Conservation (phyloP, 2,888 invertebrate genomes). For the Drosophila macrospina region DNA sequence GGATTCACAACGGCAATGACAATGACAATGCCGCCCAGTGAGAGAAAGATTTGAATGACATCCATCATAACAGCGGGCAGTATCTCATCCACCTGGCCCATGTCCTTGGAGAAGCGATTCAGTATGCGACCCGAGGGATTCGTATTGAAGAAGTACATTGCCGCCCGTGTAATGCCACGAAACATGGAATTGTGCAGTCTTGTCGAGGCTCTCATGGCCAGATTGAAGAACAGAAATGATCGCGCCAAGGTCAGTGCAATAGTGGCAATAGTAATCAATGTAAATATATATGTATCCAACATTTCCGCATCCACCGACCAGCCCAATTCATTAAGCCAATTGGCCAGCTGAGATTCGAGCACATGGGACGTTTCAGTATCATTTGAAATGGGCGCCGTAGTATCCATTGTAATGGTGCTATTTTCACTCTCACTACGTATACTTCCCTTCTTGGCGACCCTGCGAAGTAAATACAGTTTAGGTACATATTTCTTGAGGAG, state of each 20-base stretch:
- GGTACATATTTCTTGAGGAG: not conserved
- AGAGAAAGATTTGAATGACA: constrained; percentile 90
- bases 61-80: constrained; percentile 85
- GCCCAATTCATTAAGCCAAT: constrained; percentile 64
- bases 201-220: constrained; percentile 91
- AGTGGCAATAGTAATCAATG: constrained; percentile 85
- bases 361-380: constrained; percentile 40
- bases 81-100: constrained; percentile 87
- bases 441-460: constrained; percentile 71
- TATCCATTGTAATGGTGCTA: constrained; percentile 21
- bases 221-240: constrained; percentile 86
- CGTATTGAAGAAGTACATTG: constrained; percentile 94
- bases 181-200: constrained; percentile 94
- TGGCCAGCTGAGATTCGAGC: constrained; percentile 58
- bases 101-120: constrained; percentile 96
- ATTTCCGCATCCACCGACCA: constrained; percentile 69
- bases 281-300: constrained; percentile 86
- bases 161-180: constrained; percentile 91
- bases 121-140: constrained; percentile 94
- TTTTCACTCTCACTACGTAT: constrained; percentile 29
- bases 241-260: constrained; percentile 84
- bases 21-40: constrained; percentile 91
- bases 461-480: constrained; percentile 4
- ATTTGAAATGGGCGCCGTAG: constrained; percentile 30
- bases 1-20: constrained; percentile 92